Evolutionary conservation across 1,140 invertebrate genomes (phyloP), one percentile per base, ranked within the genome.

Genomic region (Andricus grossulariae): DNA sequence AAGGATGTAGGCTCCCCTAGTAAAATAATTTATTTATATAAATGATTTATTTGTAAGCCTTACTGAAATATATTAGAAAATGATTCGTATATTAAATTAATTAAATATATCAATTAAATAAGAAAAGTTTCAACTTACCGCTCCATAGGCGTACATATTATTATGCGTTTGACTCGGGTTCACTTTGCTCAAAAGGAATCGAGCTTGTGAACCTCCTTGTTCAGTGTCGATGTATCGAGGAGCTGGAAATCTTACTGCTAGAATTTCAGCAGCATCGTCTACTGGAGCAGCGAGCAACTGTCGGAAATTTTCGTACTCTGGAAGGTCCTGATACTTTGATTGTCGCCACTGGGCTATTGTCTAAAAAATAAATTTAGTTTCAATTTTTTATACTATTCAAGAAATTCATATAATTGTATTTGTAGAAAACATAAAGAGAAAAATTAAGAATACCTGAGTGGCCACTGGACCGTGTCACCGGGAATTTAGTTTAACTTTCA

Each of bases 121-220:
- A 66, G 18, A 73, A 75, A 77, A 60, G 52, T 80, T 70, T 71
- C n/a, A 87, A 95, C 95, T 96, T 92, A 98, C 97, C 90, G 95
- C 95, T 88, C 96, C 96, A 90, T 97, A 98, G 11, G 96, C 95
- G 92, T 98, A 99, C 96, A 98, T 97, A 88, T 99, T 99, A 92
- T 99, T 99, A 91, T 99, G 99, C n/a, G 99, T 99, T 88, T 99
- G 96, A 82, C 98, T 99, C 32, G 99, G 99, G 92, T 99, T 99
- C 13, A 99, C 99, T 95, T 99, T 99, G 6, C 97, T 99, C 19
- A 99, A 91, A 74, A 99, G 93, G 92, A 99, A 99, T 84, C 99
- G 94, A 66, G 99, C 98, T 94, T 99, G 93, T 25, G 98, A 99
- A 12, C 98, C 98, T 52, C 98, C 98, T 85, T 99, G 97, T 91